Percentiles rank a stretch among this genome's conserved stretches.
Evolutionary conservation across 2,888 invertebrate species (phyloP).

Genomic region (Synergus gifuensis): DNA sequence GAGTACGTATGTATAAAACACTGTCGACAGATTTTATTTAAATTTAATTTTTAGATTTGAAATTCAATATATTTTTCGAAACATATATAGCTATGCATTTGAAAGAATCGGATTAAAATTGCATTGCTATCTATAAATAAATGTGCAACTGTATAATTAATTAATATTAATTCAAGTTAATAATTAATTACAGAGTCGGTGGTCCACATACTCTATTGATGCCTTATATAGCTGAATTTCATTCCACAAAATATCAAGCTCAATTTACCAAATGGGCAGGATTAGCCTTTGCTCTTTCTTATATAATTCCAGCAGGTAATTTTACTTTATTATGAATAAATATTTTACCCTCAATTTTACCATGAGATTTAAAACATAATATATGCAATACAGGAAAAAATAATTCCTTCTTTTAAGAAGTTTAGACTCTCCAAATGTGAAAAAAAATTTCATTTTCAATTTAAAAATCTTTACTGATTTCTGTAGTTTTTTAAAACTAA

Average conservation of each 20-base stretch:
- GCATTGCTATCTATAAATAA: too few relatives aligned
- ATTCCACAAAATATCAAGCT: slow-evolving; percentile 83
- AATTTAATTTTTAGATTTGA: too few relatives aligned
- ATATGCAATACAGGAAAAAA: not conserved
- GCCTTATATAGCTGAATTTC: slow-evolving; percentile 87
- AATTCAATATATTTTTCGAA: too few relatives aligned
- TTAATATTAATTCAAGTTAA: not conserved
- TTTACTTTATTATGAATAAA: not conserved
- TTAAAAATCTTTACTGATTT: not conserved
- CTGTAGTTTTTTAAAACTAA: not conserved
- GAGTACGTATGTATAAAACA: slow-evolving; percentile 73
- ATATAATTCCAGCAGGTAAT: slow-evolving; percentile 81
- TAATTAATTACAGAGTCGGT: slow-evolving; percentile 78
- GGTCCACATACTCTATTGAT: slow-evolving; percentile 88
- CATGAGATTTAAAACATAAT: not conserved
- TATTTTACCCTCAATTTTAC: not conserved
- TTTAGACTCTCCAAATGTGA: too few relatives aligned
- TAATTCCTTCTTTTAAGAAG: not conserved
- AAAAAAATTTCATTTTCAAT: too few relatives aligned
- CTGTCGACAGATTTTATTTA: not conserved
- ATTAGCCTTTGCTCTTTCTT: slow-evolving; percentile 83
- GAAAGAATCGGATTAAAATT: too few relatives aligned
- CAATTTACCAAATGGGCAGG: slow-evolving; percentile 84
- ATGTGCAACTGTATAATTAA: not conserved
- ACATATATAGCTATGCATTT: too few relatives aligned